phyloP scores from a whole-genome alignment of 2,888 invertebrate genomes.

The Hermaeophaga mercurialis region DNA sequence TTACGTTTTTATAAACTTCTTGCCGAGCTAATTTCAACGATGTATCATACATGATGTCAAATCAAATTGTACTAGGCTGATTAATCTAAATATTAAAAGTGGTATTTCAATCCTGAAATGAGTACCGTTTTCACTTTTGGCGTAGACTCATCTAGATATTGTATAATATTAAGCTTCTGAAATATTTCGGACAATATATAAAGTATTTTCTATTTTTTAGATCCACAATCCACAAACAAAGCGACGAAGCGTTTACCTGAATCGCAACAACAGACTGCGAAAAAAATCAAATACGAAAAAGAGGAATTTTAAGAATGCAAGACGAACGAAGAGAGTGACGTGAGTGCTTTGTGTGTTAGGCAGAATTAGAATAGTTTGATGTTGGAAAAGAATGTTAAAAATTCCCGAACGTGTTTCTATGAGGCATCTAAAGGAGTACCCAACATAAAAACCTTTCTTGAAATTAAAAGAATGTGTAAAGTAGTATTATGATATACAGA shows the following conservation, averaged over 20 bases:
- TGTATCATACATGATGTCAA: too few relatives aligned
- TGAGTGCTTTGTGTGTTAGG: slow-evolving; percentile 25
- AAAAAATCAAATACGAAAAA: slow-evolving; percentile 52
- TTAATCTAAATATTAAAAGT: too few relatives aligned
- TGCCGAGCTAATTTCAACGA: too few relatives aligned
- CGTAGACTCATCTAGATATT: too few relatives aligned
- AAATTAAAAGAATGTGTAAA: slow-evolving; percentile 4
- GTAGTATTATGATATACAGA: slow-evolving; percentile 11
- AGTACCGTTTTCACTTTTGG: too few relatives aligned
- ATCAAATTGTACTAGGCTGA: too few relatives aligned
- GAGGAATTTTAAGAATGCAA: slow-evolving; percentile 47
- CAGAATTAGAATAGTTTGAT: slow-evolving; percentile 28
- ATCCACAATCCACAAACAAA: slow-evolving; percentile 52
- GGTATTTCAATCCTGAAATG: too few relatives aligned
- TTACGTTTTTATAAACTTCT: too few relatives aligned
- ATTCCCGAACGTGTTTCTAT: not conserved
- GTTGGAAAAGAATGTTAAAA: slow-evolving; percentile 24
- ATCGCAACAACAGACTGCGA: slow-evolving; percentile 43
- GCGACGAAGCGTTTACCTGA: slow-evolving; percentile 49
- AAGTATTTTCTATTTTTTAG: slow-evolving; percentile 40
- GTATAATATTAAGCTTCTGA: too few relatives aligned
- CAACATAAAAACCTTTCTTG: slow-evolving; percentile 4
- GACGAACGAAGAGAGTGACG: slow-evolving; percentile 29
- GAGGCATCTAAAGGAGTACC: not conserved
- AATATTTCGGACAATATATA: not conserved